Base-by-base conservation (phyloP, 2,888 invertebrate species). In the Pseudococcus viburni region DNA sequence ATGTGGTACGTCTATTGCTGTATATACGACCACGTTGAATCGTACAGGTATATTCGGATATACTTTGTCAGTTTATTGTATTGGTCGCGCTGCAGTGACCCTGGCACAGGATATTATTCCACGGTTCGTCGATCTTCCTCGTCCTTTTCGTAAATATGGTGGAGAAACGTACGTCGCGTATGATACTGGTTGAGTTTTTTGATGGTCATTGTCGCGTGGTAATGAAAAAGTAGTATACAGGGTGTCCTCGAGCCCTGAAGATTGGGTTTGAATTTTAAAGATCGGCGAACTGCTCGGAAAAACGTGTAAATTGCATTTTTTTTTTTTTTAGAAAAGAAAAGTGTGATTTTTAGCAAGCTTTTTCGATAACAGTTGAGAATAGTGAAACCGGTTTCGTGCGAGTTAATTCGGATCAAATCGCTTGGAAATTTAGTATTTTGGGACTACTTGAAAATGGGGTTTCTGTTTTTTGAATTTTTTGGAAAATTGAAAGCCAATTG, bases 21-120 rank as follows among this genome's bases (percentile, higher is more conserved):
- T n/a, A n/a, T n/a, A 0, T n/a, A n/a, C 6, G 17, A 51, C 1
- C 17, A 17, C 19, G 17, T n/a, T n/a, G 19, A 12, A 4, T 59
- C n/a, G 17, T 59, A 59, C n/a, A 51, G 48, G 15, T 51, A 51
- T n/a, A 59, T 17, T n/a, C 15, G 5, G 5, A n/a, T n/a, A n/a
- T 22, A 26, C 5, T 68, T 68, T 68, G 68, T 68, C 68, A 68
- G 68, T 68, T 68, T 22, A 68, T 68, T 22, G 68, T 68, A 68
- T 68, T 26, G 68, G 26, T 26, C n/a, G 68, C 68, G 68, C 26
- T 9, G 68, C 59, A 59, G 26, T 68, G 68, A 68, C 68, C 68
- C 68, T 68, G 68, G 68, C 15, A 68, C 68, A 68, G 68, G 68
- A 68, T 68, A 68, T 68, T 68, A 68, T 68, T 68, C 68, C 68